Percentiles rank a stretch among this genome's conserved stretches.
Evolutionary conservation across 2,113 vertebrate genomes (phyloP).

Genomic region (Urocitellus parryii): DNA sequence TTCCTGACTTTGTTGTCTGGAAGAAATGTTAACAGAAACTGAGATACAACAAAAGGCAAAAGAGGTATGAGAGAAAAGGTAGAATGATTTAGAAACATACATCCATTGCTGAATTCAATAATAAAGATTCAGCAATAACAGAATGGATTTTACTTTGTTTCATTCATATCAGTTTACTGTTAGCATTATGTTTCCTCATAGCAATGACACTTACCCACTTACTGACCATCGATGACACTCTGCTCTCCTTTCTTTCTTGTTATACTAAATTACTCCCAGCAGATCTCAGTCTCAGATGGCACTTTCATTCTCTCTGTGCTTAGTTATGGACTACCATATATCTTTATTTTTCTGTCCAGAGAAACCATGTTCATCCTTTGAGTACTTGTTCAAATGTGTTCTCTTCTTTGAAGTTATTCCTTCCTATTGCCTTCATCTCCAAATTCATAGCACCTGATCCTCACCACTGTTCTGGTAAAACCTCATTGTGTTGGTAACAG

Average conservation of each 20-base stretch:
- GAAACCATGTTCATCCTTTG: background rate
- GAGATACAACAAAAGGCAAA: background rate
- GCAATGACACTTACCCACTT: background rate
- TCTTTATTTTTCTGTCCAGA: background rate
- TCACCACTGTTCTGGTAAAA: accelerated
- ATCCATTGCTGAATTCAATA: background rate
- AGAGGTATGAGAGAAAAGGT: background rate
- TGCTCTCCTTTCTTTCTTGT: background rate
- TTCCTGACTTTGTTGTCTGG: background rate
- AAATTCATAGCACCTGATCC: background rate
- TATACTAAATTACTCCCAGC: background rate
- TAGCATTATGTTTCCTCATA: background rate
- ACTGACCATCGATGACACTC: too few species aligned
- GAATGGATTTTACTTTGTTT: background rate
- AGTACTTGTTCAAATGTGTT: background rate
- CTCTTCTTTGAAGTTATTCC: background rate
- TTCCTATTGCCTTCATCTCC: background rate
- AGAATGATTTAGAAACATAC: background rate
- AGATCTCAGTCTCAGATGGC: background rate
- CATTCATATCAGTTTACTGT: background rate
- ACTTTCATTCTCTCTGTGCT: background rate
- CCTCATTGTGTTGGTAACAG: background rate
- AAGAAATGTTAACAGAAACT: background rate
- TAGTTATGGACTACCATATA: background rate
- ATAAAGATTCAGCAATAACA: background rate